A percentile compares a stretch with the other conserved stretches of the same genome.
phyloP scores from a whole-genome alignment of 2,888 invertebrate genomes.

The Amiota mariae region DNA sequence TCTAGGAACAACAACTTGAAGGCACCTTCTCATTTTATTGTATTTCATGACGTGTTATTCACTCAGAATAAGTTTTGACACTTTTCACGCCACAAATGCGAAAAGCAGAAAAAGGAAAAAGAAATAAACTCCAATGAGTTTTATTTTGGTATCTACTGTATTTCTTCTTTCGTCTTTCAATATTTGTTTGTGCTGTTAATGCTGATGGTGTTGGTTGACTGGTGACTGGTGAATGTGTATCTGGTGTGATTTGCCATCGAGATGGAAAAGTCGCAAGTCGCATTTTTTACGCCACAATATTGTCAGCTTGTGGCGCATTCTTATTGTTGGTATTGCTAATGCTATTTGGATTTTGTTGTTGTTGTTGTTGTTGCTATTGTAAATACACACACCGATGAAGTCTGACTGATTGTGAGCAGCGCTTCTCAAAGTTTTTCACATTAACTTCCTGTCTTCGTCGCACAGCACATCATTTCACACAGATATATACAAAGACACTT shows the following conservation, averaged over 20 bases:
- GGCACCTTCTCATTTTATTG: too few species aligned
- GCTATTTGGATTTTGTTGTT: not conserved
- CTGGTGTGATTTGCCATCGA: conserved; percentile 39
- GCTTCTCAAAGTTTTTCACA: conserved; percentile 61
- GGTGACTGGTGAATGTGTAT: too few species aligned
- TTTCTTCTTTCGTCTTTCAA: too few species aligned
- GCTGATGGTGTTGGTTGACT: too few species aligned
- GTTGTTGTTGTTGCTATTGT: not conserved
- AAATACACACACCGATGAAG: conserved; percentile 11
- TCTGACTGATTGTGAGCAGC: conserved; percentile 61
- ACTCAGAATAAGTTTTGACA: conserved; percentile 20
- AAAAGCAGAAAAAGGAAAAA: not conserved
- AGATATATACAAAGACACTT: not conserved
- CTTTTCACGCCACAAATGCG: conserved; percentile 9
- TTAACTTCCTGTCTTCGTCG: conserved; percentile 54
- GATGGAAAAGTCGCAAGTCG: conserved; percentile 54
- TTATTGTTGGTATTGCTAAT: not conserved
- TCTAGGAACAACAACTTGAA: too few species aligned
- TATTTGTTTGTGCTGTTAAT: too few species aligned
- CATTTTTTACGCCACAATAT: conserved; percentile 55
- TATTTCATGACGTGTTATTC: not conserved
- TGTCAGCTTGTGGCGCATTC: not conserved
- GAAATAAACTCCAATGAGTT: too few species aligned
- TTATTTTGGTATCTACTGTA: too few species aligned
- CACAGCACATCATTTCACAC: not conserved